Evolutionary conservation across 2,888 invertebrate genomes (phyloP).

Genomic region (Agrotis clavis): DNA sequence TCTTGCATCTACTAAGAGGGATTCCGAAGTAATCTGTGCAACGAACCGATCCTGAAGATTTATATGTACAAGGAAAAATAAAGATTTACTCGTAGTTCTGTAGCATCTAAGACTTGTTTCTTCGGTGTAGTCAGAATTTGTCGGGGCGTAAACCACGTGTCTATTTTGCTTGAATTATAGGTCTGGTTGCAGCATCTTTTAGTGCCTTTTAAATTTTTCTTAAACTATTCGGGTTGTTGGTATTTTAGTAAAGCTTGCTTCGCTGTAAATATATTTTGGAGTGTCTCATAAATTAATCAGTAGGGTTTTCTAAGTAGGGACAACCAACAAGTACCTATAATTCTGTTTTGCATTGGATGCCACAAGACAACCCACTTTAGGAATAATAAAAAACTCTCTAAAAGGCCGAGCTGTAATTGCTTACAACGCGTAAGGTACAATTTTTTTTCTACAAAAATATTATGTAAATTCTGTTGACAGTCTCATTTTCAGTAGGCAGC

Average conservation of each 20-base stretch:
- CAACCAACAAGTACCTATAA: neutral
- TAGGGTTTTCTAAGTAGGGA: neutral
- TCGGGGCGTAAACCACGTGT: constrained; percentile 51
- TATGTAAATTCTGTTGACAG: too few relatives aligned
- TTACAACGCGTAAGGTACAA: too few relatives aligned
- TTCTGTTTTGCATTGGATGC: neutral
- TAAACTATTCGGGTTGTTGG: neutral
- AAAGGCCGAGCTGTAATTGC: too few relatives aligned
- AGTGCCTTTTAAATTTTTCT: neutral
- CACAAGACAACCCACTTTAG: neutral
- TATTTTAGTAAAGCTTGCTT: neutral
- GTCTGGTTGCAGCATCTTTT: constrained; percentile 11
- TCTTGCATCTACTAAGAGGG: constrained; percentile 73
- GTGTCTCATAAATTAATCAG: neutral
- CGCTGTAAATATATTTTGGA: neutral
- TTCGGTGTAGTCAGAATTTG: constrained; percentile 48
- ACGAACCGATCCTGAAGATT: constrained; percentile 66
- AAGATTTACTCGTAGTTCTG: constrained; percentile 45
- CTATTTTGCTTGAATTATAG: constrained; percentile 50
- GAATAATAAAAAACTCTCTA: too few relatives aligned
- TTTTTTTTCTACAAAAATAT: too few relatives aligned
- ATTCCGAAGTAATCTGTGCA: constrained; percentile 70
- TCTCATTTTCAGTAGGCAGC: too few relatives aligned
- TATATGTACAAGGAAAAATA: constrained; percentile 65
- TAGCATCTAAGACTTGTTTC: constrained; percentile 45